These are phyloP conservation scores for Platyrinchus mystaceus DNA, from an alignment of 2,797 vertebrate genomes.

Conservation along the genomic window DNA sequence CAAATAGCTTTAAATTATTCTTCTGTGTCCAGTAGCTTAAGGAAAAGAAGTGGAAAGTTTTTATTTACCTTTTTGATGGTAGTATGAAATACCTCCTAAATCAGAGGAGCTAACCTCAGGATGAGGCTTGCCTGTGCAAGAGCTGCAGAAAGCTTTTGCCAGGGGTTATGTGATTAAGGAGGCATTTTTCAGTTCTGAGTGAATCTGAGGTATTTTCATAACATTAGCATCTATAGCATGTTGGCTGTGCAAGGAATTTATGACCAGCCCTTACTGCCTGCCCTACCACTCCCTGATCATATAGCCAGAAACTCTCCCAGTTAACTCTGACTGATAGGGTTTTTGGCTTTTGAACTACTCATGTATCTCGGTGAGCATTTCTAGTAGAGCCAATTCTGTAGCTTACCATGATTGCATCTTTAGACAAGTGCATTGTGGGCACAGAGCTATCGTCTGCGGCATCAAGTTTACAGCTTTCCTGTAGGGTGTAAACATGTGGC, in stretches of 20 bases:
- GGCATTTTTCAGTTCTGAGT: constrained; percentile 24
- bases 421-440: neutral
- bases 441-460: neutral
- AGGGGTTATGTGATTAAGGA: constrained; percentile 23
- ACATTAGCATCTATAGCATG: constrained; percentile 4
- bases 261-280: constrained; percentile 28
- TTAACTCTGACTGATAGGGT: neutral
- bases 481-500: neutral
- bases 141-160: neutral
- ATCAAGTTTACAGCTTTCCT: neutral
- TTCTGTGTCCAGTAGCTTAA: neutral
- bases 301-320: neutral
- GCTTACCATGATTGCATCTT: neutral
- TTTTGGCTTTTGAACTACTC: neutral
- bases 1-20: neutral
- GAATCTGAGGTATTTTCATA: constrained; percentile 45
- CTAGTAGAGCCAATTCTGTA: neutral
- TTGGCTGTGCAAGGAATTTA: constrained; percentile 56
- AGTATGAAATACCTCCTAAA: neutral
- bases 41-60: neutral
- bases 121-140: constrained; percentile 37
- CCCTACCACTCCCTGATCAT: constrained; percentile 8
- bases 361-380: fast-evolving
- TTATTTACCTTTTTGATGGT: neutral
- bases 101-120: neutral